Conservation (phyloP, 2,113 vertebrate species). For the Mobula hypostoma region DNA sequence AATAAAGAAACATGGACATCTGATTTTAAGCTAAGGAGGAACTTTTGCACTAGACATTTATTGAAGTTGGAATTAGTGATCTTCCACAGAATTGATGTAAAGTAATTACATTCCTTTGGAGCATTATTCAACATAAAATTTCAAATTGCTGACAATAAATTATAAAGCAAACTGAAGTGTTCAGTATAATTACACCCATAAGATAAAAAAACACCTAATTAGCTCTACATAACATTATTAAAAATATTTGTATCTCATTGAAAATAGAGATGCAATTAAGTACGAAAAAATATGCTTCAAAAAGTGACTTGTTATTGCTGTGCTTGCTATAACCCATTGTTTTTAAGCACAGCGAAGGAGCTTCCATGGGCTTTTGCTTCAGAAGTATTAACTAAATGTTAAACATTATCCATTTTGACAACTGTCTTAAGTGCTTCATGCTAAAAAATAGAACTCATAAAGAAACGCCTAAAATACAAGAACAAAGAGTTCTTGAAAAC, state of each 20-base stretch:
- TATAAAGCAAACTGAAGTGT: too few species aligned
- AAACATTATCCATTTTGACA: not conserved
- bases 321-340: not conserved
- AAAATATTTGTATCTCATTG: not conserved
- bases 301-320: not conserved
- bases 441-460: not conserved
- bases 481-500: not conserved
- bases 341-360: not conserved
- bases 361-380: not conserved
- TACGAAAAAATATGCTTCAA: not conserved
- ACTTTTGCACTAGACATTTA: not conserved
- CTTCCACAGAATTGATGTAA: not conserved
- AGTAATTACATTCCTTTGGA: not conserved
- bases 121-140: not conserved
- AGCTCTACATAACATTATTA: not conserved
- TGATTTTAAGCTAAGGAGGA: not conserved
- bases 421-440: not conserved
- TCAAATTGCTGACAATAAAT: not conserved
- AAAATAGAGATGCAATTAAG: not conserved
- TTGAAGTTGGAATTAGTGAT: not conserved
- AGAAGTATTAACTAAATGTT: not conserved
- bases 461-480: too few species aligned
- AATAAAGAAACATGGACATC: not conserved
- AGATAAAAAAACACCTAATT: not conserved
- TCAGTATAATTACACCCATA: not conserved